Base-by-base conservation (phyloP, 2,113 vertebrate species). In the Tetrao urogallus region DNA sequence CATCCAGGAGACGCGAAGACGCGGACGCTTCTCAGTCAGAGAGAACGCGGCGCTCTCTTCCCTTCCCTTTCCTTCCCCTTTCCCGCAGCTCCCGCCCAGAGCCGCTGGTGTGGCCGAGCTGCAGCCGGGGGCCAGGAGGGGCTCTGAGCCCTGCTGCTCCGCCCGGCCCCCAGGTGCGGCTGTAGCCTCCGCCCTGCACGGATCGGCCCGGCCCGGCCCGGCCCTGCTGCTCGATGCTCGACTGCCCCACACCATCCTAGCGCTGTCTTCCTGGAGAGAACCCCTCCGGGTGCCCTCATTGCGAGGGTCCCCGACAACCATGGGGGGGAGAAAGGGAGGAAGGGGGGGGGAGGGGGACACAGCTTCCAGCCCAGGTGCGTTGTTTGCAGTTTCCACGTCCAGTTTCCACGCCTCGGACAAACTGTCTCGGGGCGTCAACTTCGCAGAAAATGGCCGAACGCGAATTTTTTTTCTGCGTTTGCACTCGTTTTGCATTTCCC, bases 401-500 rank as follows among this genome's bases (percentile, higher is more conserved):
- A 21, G 42, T 58, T 19, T 14, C 63, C 11, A 27, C 7, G 45
- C 1, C 5, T 30, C 28, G 4, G 60, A 34, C 16, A 83, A 89
- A 81, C 1, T 12, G 8, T 11, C 7, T 65, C 32, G 28, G 25
- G 78, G 60, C 28, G 85, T 85, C 75, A 76, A 38, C 58, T 82
- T 84, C 20, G 63, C 69, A 88, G 82, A 85, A 93, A 91, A 89
- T 70, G 94, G 83, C 83, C 34, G 67, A 84, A 82, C 8, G 30
- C 11, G 14, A 90, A 56, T 45, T 66, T 52, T 7, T 50, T 67
- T 69, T 4, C 4, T 48, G 56, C 30, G 10, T 57, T 57, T 57
- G 30, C 56, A 19, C 30, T 19, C 17, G 32, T 57, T 13, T 32
- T 32, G 7, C 21, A 5, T 72, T 84, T 86, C 42, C 10, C 42